Conservation (phyloP, 2,797 vertebrate genomes). For the Heliangelus exortis region DNA sequence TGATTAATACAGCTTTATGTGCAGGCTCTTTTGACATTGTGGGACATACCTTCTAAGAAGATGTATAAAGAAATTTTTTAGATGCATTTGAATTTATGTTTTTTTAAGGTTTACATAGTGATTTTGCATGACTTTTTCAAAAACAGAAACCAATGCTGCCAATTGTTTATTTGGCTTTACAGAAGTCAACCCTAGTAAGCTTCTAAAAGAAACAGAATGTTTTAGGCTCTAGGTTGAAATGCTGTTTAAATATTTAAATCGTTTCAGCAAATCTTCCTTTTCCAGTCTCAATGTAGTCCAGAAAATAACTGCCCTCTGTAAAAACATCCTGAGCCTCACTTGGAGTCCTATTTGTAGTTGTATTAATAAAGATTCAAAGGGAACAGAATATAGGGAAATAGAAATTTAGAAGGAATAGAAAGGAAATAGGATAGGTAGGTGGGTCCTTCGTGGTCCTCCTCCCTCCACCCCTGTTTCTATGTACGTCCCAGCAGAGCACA, state of each 20-base stretch:
- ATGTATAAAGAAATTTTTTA: not conserved
- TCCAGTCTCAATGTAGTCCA: not conserved
- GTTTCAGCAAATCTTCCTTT: not conserved
- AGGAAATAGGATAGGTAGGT: not conserved
- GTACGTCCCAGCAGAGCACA: not conserved
- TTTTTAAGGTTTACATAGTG: not conserved
- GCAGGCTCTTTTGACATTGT: not conserved
- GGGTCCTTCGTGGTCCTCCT: not conserved
- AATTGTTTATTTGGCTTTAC: not conserved
- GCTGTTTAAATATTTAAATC: not conserved
- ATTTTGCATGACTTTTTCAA: not conserved
- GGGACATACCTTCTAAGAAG: not conserved
- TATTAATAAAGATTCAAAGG: not conserved
- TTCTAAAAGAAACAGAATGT: not conserved
- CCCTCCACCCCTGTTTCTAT: not conserved
- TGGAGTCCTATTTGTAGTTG: not conserved
- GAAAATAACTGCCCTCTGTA: not conserved
- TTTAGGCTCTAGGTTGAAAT: not conserved
- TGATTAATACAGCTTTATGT: not conserved
- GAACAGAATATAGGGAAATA: not conserved
- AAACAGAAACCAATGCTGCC: accelerated
- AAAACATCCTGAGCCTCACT: not conserved
- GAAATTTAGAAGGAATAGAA: not conserved
- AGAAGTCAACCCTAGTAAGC: not conserved
- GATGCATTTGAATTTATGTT: not conserved